Evolutionary conservation across 2,888 invertebrate species (phyloP).

Genomic region (Chirona hameri): DNA sequence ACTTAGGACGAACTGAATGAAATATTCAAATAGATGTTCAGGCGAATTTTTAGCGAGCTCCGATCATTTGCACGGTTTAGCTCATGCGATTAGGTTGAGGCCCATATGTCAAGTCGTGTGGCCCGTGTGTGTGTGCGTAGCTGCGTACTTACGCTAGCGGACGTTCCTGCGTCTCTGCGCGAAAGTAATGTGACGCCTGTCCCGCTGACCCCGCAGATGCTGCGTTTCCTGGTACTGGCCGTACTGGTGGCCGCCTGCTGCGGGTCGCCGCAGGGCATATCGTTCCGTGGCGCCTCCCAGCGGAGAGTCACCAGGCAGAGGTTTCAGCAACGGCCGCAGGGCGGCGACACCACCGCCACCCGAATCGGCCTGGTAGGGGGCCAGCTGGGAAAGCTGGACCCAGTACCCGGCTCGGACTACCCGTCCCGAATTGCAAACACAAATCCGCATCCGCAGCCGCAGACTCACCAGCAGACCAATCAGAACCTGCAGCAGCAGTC

Average conservation of each 20-base stretch:
- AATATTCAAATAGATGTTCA: too few species aligned
- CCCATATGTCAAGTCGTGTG: not conserved
- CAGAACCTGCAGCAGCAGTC: not conserved
- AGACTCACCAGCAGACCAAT: not conserved
- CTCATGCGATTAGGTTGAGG: too few species aligned
- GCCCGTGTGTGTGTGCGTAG: not conserved
- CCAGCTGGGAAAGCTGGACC: slow-evolving; percentile 47
- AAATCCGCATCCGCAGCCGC: not conserved
- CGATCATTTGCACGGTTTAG: not conserved
- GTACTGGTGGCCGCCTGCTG: slow-evolving; percentile 73
- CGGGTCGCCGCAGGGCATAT: slow-evolving; percentile 79
- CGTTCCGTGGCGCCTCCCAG: slow-evolving; percentile 72
- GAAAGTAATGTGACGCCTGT: not conserved
- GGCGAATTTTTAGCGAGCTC: not conserved
- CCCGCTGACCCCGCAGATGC: slow-evolving; percentile 38
- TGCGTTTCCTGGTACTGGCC: slow-evolving; percentile 62
- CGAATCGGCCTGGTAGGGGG: slow-evolving; percentile 81
- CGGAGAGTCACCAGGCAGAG: slow-evolving; percentile 81
- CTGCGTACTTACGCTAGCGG: not conserved
- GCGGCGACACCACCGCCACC: slow-evolving; percentile 80
- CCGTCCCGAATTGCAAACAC: not conserved
- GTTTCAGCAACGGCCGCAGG: slow-evolving; percentile 84
- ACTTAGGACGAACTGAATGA: too few species aligned
- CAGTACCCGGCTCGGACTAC: slow-evolving; percentile 24
- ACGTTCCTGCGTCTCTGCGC: not conserved